phyloP scores from a whole-genome alignment of 2,888 invertebrate species.

The Spilosoma lubricipeda region DNA sequence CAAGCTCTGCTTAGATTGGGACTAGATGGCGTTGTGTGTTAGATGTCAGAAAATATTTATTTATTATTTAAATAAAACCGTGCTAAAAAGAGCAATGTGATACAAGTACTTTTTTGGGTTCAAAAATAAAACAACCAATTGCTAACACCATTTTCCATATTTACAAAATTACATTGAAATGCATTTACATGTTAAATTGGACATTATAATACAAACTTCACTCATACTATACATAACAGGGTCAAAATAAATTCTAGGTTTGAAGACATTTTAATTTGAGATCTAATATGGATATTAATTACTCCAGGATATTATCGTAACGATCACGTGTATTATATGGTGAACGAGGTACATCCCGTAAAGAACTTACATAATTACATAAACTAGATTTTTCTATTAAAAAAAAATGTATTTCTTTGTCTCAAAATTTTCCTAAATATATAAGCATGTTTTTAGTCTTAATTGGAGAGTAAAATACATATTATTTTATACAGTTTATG shows the following conservation, averaged over 20 bases:
- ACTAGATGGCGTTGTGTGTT: too few relatives aligned
- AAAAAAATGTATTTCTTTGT: background rate
- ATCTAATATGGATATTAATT: background rate
- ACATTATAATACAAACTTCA: slow-evolving; percentile 47
- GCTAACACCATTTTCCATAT: slow-evolving; percentile 43
- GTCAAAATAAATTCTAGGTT: background rate
- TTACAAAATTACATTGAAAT: slow-evolving; percentile 42
- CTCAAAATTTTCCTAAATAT: too few relatives aligned
- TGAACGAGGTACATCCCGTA: background rate
- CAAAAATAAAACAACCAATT: slow-evolving; percentile 27
- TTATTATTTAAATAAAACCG: too few relatives aligned
- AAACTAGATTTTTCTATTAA: background rate
- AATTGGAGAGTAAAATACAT: background rate
- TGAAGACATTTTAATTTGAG: background rate
- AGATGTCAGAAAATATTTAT: too few relatives aligned
- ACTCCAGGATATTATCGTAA: background rate
- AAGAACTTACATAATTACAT: background rate
- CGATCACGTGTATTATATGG: background rate
- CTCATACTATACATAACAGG: slow-evolving; percentile 38
- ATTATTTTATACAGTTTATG: background rate
- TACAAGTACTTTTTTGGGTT: background rate
- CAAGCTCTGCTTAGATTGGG: too few relatives aligned
- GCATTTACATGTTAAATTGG: slow-evolving; percentile 38
- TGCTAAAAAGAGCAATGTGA: too few relatives aligned
- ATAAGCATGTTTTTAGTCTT: background rate